Conservation (phyloP, 2,888 invertebrate species). For the Cosmia pyralina region DNA sequence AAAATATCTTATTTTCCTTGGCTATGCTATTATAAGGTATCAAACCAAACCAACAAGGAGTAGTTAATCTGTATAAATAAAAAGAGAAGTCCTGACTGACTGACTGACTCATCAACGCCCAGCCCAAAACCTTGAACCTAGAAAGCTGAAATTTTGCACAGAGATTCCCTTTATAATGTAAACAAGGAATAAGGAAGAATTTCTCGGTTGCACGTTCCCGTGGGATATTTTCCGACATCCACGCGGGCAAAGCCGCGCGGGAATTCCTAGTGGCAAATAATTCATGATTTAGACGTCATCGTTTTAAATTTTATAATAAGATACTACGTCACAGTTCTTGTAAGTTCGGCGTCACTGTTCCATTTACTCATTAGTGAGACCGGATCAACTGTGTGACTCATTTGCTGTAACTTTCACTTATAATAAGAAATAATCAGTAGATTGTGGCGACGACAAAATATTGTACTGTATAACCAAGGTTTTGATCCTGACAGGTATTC, state of each 20-base stretch:
- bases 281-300: conserved; percentile 28
- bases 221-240: too few species aligned
- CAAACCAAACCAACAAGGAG: neutral
- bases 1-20: neutral
- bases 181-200: too few species aligned
- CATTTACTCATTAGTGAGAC: conserved; percentile 29
- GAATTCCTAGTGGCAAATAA: too few species aligned
- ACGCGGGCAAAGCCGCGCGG: too few species aligned
- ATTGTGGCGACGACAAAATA: conserved; percentile 4
- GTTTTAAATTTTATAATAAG: conserved; percentile 10
- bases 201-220: too few species aligned
- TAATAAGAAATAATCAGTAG: conserved; percentile 11
- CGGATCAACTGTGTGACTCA: conserved; percentile 41
- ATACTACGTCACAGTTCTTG: conserved; percentile 38
- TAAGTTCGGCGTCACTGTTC: conserved; percentile 37
- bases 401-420: conserved; percentile 36
- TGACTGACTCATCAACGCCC: too few species aligned
- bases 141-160: too few species aligned
- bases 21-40: neutral
- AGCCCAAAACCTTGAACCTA: too few species aligned
- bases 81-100: too few species aligned
- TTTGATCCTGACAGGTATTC: too few species aligned
- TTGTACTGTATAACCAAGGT: neutral
- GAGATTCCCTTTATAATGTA: too few species aligned
- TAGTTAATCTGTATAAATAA: too few species aligned